These are phyloP conservation scores for Semotilus atromaculatus DNA, from an alignment of 2,797 vertebrate species.

Conservation along the genomic window DNA sequence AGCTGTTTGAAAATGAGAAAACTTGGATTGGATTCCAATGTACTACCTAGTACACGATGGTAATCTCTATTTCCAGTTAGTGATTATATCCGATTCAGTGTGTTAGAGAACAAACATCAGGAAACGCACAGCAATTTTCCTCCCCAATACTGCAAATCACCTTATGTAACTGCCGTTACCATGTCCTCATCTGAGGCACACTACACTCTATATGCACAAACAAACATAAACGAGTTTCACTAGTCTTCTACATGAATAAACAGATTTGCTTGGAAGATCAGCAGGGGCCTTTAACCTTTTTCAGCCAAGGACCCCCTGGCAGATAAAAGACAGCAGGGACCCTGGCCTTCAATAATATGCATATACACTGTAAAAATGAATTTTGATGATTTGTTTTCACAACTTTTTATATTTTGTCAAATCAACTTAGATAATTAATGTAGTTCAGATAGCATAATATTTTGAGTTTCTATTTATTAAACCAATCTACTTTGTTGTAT, in stretches of 20 bases:
- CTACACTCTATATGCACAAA: neutral
- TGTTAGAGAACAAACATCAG: neutral
- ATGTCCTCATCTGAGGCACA: neutral
- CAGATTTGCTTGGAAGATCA: slow-evolving; percentile 1
- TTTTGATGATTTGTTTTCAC: too few relatives aligned
- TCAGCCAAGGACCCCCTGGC: neutral
- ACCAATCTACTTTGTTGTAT: too few relatives aligned
- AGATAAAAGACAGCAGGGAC: neutral
- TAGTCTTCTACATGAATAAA: neutral
- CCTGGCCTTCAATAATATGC: neutral
- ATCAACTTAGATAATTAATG: too few relatives aligned
- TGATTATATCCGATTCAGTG: neutral
- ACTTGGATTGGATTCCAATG: neutral
- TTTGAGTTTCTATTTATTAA: too few relatives aligned
- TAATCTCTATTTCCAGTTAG: neutral
- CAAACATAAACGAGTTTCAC: neutral
- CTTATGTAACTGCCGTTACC: slow-evolving; percentile 32
- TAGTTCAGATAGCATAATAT: too few relatives aligned
- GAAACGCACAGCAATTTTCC: slow-evolving; percentile 13
- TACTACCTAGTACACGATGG: neutral
- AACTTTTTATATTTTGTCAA: too few relatives aligned
- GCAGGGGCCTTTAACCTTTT: slow-evolving; percentile 15
- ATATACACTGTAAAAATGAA: too few relatives aligned
- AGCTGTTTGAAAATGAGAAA: slow-evolving; percentile 10
- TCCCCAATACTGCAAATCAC: slow-evolving; percentile 49